phyloP scores from a whole-genome alignment of 2,113 vertebrate species.

The Erinaceus europaeus region DNA sequence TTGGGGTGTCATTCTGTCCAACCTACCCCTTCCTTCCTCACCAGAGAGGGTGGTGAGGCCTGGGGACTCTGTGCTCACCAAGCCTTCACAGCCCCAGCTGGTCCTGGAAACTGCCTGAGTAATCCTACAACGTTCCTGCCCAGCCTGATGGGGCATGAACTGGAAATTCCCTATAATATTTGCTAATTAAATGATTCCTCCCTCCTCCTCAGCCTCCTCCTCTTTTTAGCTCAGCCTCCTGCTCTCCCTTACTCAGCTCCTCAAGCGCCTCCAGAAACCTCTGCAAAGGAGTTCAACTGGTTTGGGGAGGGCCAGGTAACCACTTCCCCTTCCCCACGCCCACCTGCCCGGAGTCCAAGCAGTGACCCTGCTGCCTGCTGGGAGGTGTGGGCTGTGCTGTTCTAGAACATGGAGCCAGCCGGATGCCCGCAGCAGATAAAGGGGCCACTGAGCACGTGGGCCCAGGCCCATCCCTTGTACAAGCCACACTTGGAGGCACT shows the following conservation, averaged over 20 bases:
- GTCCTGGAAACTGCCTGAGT: slow-evolving; percentile 38
- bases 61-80: background rate
- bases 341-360: slow-evolving; percentile 9
- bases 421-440: background rate
- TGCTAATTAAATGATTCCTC: slow-evolving; percentile 56
- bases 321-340: slow-evolving; percentile 28
- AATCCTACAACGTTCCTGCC: background rate
- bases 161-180: slow-evolving; percentile 67
- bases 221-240: background rate
- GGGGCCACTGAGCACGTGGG: background rate
- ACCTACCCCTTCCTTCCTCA: background rate
- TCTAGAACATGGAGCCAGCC: background rate
- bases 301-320: slow-evolving; percentile 17
- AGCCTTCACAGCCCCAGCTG: background rate
- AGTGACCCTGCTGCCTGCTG: rapidly evolving
- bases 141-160: slow-evolving; percentile 51
- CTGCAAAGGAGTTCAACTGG: slow-evolving; percentile 53
- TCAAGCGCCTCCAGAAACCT: slow-evolving; percentile 33
- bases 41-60: background rate
- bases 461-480: background rate
- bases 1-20: background rate
- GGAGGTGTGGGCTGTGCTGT: background rate
- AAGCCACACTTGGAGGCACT: background rate
- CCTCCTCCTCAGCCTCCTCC: background rate
- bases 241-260: slow-evolving; percentile 48